Evolutionary conservation across 2,888 invertebrate genomes (phyloP).

Genomic region (Brachyopa scutellaris): DNA sequence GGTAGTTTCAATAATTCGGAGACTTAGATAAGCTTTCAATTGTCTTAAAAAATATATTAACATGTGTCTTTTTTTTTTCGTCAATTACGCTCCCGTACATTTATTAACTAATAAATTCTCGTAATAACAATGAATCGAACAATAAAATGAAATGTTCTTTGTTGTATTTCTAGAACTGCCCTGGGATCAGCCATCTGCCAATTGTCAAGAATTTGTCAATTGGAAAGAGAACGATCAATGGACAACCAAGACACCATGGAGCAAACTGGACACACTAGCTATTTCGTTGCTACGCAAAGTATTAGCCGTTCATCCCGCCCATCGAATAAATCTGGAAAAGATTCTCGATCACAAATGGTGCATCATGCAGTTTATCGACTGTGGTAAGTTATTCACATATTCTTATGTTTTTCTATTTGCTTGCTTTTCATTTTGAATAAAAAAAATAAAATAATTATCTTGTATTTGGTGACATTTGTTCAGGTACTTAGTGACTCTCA

Average conservation of each 20-base stretch:
- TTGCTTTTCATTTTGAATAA: conserved; percentile 1
- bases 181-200: conserved; percentile 92
- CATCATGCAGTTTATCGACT: conserved; percentile 81
- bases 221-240: conserved; percentile 88
- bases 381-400: conserved; percentile 79
- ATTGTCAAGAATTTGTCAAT: conserved; percentile 87
- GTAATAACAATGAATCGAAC: no score
- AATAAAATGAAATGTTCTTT: neutral
- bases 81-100: no score
- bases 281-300: conserved; percentile 90
- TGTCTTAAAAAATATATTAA: no score
- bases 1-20: no score
- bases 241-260: conserved; percentile 89
- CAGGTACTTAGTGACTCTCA: conserved; percentile 96
- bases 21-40: no score
- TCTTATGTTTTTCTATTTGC: neutral
- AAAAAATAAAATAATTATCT: neutral
- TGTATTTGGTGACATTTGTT: conserved; percentile 81
- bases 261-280: conserved; percentile 89
- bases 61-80: no score
- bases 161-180: conserved; percentile 89
- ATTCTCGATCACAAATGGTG: conserved; percentile 91
- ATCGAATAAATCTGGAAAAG: conserved; percentile 86
- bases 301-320: conserved; percentile 86
- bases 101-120: no score